phyloP scores from a whole-genome alignment of 35 echinoderm and acorn worm species.

The Amphiura filiformis region DNA sequence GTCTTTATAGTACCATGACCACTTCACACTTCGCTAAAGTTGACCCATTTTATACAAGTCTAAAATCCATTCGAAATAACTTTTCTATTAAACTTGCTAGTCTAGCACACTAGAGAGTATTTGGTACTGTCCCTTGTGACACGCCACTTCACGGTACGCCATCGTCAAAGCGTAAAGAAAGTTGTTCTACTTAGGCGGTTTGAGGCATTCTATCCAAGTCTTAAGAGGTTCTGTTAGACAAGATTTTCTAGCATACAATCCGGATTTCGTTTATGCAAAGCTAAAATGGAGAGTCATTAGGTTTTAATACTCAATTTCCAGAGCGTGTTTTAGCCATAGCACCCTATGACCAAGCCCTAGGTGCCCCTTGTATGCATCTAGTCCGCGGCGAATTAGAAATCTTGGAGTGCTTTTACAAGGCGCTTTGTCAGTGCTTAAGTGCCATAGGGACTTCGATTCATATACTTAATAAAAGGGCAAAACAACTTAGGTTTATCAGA shows the following conservation, averaged over 20 bases:
- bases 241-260: not conserved
- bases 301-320: not conserved
- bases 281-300: not conserved
- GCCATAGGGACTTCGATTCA: not conserved
- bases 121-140: not conserved
- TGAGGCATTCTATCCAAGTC: not conserved
- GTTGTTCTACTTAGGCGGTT: not conserved
- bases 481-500: constrained; percentile 4
- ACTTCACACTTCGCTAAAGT: not conserved
- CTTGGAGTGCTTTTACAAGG: not conserved
- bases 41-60: constrained; percentile 11
- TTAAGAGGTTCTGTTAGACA: not conserved
- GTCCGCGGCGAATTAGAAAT: not conserved
- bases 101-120: not conserved
- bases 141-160: not conserved
- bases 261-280: constrained; percentile 7
- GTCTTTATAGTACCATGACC: not conserved
- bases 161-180: not conserved
- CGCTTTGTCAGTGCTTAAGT: not conserved
- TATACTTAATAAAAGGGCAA: constrained; percentile 5
- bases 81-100: constrained; percentile 8
- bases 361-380: not conserved
- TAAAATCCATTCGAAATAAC: constrained; percentile 13
- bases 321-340: not conserved
- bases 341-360: not conserved